Evolutionary conservation across 2,888 invertebrate genomes (phyloP).

Genomic region (Erynnis tages): DNA sequence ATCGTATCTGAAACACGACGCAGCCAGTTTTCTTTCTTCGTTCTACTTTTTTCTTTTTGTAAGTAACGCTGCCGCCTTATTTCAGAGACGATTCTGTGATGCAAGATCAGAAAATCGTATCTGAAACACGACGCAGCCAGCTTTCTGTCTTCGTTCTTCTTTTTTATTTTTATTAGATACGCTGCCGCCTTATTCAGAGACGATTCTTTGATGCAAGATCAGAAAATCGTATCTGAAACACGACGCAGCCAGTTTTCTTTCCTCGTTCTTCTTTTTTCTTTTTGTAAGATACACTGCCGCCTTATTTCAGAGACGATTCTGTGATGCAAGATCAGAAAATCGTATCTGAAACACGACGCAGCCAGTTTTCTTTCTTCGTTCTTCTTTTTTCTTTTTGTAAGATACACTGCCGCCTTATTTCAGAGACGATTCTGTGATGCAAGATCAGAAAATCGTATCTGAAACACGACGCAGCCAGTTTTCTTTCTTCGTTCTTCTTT

Average conservation of each 20-base stretch:
- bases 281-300: neutral
- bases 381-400: neutral
- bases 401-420: neutral
- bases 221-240: neutral
- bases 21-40: too few species aligned
- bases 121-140: too few species aligned
- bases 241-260: neutral
- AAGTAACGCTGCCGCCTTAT: too few species aligned
- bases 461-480: neutral
- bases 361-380: neutral
- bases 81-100: too few species aligned
- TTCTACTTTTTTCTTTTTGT: too few species aligned
- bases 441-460: neutral
- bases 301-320: neutral
- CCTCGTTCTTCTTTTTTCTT: neutral
- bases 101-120: too few species aligned
- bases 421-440: neutral
- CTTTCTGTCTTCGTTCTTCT: too few species aligned
- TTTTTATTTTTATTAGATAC: neutral
- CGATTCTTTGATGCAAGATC: neutral
- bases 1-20: too few species aligned
- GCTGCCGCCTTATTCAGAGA: neutral
- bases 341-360: constrained; percentile 4
- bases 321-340: neutral
- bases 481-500: neutral